Conservation (phyloP, 35 echinoderm and acorn worm species). For the Ophioderma brevispina region DNA sequence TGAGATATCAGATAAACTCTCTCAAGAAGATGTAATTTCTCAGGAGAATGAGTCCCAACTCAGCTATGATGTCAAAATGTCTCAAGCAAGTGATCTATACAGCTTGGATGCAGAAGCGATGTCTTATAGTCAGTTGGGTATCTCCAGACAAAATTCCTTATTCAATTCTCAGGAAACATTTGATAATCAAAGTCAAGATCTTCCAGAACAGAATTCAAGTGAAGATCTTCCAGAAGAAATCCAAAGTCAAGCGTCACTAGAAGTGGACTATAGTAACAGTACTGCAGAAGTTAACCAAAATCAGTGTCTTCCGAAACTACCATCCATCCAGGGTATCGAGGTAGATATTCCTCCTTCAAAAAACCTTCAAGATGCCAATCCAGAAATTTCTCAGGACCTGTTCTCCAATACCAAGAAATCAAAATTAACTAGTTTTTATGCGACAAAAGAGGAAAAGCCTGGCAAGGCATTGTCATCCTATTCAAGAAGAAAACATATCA, state of each 20-base stretch:
- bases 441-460: too few relatives aligned
- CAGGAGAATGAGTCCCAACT: background rate
- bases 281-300: background rate
- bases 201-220: background rate
- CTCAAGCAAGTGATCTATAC: background rate
- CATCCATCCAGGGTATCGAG: background rate
- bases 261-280: background rate
- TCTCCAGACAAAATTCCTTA: background rate
- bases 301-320: background rate
- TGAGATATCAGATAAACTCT: background rate
- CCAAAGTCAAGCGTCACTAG: background rate
- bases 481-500: background rate
- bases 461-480: background rate
- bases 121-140: conserved; percentile 19
- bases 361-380: too few relatives aligned
- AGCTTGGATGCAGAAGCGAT: conserved; percentile 24
- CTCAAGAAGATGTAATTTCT: background rate
- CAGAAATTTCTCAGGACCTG: background rate
- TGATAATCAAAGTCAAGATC: background rate
- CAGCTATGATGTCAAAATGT: background rate
- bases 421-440: too few relatives aligned
- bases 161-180: background rate
- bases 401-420: too few relatives aligned
- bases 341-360: too few relatives aligned
- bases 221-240: background rate